Evolutionary conservation across 2,888 invertebrate genomes (phyloP).

Genomic region (Drosophila sordidapex): DNA sequence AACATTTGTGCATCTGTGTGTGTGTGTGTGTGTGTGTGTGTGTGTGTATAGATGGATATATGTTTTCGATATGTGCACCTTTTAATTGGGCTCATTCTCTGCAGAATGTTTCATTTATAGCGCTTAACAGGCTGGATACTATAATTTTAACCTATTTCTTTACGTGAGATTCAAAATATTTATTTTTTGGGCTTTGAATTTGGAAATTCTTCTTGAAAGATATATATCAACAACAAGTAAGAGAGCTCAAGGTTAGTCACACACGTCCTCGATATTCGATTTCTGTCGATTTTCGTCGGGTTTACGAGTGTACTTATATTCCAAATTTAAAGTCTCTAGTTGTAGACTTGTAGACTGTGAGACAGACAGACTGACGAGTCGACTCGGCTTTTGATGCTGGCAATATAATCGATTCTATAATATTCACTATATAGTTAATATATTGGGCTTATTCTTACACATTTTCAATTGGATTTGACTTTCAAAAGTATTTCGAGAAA

Average conservation of each 20-base stretch:
- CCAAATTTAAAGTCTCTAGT: no score
- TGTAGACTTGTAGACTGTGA: not conserved
- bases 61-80: not conserved
- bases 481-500: not conserved
- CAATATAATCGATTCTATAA: not conserved
- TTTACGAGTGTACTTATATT: not conserved
- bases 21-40: not conserved
- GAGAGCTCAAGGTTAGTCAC: not conserved
- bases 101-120: not conserved
- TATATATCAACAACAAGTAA: no score
- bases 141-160: not conserved
- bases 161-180: not conserved
- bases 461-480: not conserved
- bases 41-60: not conserved
- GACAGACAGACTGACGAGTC: not conserved
- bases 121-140: not conserved
- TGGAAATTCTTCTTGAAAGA: no score
- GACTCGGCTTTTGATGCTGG: not conserved
- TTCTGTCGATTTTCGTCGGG: not conserved
- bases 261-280: not conserved
- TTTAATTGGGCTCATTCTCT: not conserved
- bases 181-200: no score
- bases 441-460: not conserved
- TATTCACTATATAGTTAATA: not conserved
- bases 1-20: not conserved